Conservation (phyloP, 1,140 invertebrate species). For the Drosophila triauraria region DNA sequence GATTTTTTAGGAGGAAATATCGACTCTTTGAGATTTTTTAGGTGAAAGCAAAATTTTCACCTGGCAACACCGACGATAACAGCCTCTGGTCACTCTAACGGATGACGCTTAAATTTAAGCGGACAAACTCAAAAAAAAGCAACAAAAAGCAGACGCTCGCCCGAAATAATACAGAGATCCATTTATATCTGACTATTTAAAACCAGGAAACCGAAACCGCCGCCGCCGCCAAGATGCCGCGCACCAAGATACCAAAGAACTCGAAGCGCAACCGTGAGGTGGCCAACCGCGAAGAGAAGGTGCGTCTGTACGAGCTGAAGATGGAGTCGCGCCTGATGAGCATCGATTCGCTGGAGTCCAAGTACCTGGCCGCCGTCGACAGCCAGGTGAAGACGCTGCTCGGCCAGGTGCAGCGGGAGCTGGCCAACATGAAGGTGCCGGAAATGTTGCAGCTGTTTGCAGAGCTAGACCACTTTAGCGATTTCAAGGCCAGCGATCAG, state of each 20-base stretch:
- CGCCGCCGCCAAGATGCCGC: slow-evolving; percentile 64
- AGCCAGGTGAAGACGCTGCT: slow-evolving; percentile 39
- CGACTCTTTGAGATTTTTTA: too few species aligned
- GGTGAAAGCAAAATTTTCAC: too few species aligned
- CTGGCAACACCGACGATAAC: not conserved
- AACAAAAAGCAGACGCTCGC: slow-evolving; percentile 29
- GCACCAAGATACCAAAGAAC: slow-evolving; percentile 81
- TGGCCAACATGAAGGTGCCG: slow-evolving; percentile 62
- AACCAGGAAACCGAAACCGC: not conserved
- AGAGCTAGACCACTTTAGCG: slow-evolving; percentile 43
- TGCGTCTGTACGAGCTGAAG: slow-evolving; percentile 72
- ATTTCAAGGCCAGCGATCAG: slow-evolving; percentile 72
- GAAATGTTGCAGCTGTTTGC: slow-evolving; percentile 49
- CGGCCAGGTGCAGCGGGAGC: slow-evolving; percentile 45
- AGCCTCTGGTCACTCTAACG: slow-evolving; percentile 9
- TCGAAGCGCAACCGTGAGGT: slow-evolving; percentile 79
- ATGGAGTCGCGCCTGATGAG: slow-evolving; percentile 58
- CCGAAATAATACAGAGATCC: not conserved
- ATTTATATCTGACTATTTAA: not conserved
- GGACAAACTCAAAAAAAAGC: slow-evolving; percentile 63
- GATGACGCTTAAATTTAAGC: slow-evolving; percentile 56
- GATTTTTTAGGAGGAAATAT: too few species aligned
- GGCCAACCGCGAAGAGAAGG: slow-evolving; percentile 75
- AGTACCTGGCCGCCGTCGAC: slow-evolving; percentile 47
- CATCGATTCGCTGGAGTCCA: slow-evolving; percentile 59